A percentile compares a stretch with the other conserved stretches of the same genome.
phyloP scores from a whole-genome alignment of 1,140 invertebrate species.

The Eciton burchellii region DNA sequence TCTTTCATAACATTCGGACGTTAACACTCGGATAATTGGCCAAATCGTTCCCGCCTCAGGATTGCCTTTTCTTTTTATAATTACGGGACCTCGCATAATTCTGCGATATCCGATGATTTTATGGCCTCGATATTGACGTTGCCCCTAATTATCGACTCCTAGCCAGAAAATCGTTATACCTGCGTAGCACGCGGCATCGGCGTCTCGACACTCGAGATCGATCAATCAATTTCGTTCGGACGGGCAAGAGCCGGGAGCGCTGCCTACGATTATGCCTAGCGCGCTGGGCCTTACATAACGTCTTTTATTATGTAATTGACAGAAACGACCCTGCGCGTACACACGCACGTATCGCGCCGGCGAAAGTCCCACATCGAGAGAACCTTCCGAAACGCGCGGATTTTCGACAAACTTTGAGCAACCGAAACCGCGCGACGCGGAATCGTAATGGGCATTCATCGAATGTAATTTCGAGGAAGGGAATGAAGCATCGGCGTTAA shows the following conservation, averaged over 20 bases:
- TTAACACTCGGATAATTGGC: background rate
- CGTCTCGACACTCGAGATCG: slow-evolving; percentile 35
- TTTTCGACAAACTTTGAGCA: slow-evolving; percentile 31
- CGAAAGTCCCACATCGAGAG: slow-evolving; percentile 64
- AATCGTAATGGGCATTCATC: background rate
- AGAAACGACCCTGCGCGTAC: slow-evolving; percentile 78
- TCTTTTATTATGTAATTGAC: slow-evolving; percentile 85
- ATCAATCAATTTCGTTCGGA: slow-evolving; percentile 67
- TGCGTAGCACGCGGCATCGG: slow-evolving; percentile 11
- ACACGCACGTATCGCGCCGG: slow-evolving; percentile 53
- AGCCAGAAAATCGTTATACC: slow-evolving; percentile 23
- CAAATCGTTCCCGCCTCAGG: background rate
- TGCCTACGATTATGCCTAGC: slow-evolving; percentile 78
- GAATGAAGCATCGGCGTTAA: too few relatives aligned
- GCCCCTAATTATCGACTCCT: background rate
- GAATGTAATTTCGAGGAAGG: background rate
- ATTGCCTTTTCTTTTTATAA: background rate
- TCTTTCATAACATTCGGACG: too few relatives aligned
- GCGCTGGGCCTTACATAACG: slow-evolving; percentile 83
- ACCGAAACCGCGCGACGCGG: background rate
- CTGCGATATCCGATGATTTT: background rate
- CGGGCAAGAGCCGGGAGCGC: slow-evolving; percentile 55
- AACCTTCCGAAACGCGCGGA: slow-evolving; percentile 38
- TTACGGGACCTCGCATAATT: background rate
- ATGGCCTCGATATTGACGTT: background rate